These are phyloP conservation scores for Abrostola triplasia DNA, from an alignment of 2,888 invertebrate species.

Conservation along the genomic window DNA sequence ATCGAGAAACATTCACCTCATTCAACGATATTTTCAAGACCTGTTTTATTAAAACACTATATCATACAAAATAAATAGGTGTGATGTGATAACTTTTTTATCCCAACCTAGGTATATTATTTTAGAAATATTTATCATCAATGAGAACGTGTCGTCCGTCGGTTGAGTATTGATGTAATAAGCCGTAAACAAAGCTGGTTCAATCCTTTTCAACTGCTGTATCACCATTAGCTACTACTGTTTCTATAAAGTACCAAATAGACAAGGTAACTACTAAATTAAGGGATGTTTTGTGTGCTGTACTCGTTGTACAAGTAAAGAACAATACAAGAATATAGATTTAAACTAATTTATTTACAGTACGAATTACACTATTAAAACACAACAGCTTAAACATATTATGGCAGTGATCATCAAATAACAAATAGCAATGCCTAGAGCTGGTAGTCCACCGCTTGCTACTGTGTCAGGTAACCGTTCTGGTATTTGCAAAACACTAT, in stretches of 20 bases:
- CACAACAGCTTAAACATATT: constrained; percentile 72
- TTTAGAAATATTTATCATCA: too few relatives aligned
- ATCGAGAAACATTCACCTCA: too few relatives aligned
- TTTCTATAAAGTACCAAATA: background rate
- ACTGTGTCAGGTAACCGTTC: constrained; percentile 1
- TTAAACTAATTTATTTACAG: constrained; percentile 46
- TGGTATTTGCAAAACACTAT: background rate
- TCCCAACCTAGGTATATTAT: too few relatives aligned
- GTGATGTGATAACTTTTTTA: too few relatives aligned
- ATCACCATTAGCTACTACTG: background rate
- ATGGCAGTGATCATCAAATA: constrained; percentile 73
- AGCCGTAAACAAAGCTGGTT: too few relatives aligned
- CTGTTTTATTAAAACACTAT: too few relatives aligned
- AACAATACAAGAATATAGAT: constrained; percentile 1
- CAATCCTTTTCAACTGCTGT: background rate
- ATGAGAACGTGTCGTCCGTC: too few relatives aligned
- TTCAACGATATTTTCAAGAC: background rate
- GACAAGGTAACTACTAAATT: too few relatives aligned
- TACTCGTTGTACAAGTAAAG: too few relatives aligned
- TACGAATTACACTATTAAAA: constrained; percentile 58
- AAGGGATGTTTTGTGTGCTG: too few relatives aligned
- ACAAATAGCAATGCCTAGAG: constrained; percentile 32
- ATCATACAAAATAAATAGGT: too few relatives aligned
- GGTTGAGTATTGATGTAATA: too few relatives aligned
- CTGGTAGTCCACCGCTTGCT: background rate